Evolutionary conservation across 2,888 invertebrate genomes (phyloP).

Genomic region (Tuberolachnus salignus): DNA sequence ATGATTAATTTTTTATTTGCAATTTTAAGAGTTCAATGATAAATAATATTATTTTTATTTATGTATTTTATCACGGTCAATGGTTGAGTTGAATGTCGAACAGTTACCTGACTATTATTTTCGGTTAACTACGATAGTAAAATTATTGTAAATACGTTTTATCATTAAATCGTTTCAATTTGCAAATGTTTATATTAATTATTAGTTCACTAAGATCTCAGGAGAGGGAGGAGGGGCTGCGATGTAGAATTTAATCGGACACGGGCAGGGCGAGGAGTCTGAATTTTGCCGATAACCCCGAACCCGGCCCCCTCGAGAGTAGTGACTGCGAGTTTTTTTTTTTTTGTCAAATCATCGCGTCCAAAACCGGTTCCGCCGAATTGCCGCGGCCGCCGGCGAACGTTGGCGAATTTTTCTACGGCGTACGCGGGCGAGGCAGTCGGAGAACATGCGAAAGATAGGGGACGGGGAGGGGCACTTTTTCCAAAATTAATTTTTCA

Average conservation of each 20-base stretch:
- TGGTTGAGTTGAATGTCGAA: too few species aligned
- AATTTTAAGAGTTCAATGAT: too few species aligned
- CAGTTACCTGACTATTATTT: too few species aligned
- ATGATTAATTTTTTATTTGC: too few species aligned
- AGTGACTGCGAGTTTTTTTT: not conserved
- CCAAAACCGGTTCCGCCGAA: constrained; percentile 41
- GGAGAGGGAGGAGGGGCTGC: too few species aligned
- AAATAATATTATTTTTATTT: too few species aligned
- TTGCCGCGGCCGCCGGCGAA: constrained; percentile 1
- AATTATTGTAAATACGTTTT: too few species aligned
- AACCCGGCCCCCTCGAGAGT: not conserved
- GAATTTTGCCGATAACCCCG: constrained; percentile 35
- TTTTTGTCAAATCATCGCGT: constrained; percentile 40
- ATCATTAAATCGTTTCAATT: too few species aligned
- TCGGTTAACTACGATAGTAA: too few species aligned
- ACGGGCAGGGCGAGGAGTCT: constrained; percentile 45
- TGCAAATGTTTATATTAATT: too few species aligned
- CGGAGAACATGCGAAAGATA: not conserved
- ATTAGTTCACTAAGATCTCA: too few species aligned
- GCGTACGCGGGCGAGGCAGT: not conserved
- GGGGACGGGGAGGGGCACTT: not conserved
- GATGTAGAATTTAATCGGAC: constrained; percentile 17
- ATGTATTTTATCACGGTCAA: too few species aligned
- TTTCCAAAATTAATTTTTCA: constrained; percentile 6
- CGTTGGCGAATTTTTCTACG: constrained; percentile 16